Evolutionary conservation across 2,113 vertebrate genomes (phyloP).

Genomic region (Sinocyclocheilus anophthalmus): DNA sequence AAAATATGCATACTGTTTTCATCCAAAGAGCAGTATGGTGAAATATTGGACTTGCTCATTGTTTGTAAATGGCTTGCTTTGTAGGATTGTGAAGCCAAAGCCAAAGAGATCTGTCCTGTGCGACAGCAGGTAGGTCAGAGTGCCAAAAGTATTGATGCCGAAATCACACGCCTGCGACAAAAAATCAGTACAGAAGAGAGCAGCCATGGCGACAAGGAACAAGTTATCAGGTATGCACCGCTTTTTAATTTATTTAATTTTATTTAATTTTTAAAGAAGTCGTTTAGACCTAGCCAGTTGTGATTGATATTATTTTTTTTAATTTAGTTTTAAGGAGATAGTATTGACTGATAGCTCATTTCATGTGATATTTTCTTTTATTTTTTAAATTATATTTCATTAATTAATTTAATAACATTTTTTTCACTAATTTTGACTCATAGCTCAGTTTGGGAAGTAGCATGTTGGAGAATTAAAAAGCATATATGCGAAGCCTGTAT

Average conservation of each 20-base stretch:
- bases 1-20: neutral
- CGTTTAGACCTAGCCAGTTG: neutral
- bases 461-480: neutral
- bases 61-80: neutral
- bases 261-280: too few species aligned
- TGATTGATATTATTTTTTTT: neutral
- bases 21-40: neutral
- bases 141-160: slow-evolving; percentile 79
- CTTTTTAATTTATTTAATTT: too few species aligned
- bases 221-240: slow-evolving; percentile 80
- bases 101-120: slow-evolving; percentile 76
- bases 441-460: neutral
- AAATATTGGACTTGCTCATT: neutral
- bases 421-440: too few species aligned
- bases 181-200: slow-evolving; percentile 78
- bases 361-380: too few species aligned
- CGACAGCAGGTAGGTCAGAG: slow-evolving; percentile 76
- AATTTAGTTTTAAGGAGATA: neutral
- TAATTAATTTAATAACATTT: too few species aligned
- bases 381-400: too few species aligned
- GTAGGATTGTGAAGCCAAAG: slow-evolving; percentile 79
- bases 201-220: slow-evolving; percentile 82
- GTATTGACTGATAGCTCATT: neutral
- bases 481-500: neutral
- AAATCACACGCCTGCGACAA: slow-evolving; percentile 82